A percentile compares a stretch with the other conserved stretches of the same genome.
phyloP scores from a whole-genome alignment of 2,113 vertebrate species.

The Lethenteron camtschaticum region DNA sequence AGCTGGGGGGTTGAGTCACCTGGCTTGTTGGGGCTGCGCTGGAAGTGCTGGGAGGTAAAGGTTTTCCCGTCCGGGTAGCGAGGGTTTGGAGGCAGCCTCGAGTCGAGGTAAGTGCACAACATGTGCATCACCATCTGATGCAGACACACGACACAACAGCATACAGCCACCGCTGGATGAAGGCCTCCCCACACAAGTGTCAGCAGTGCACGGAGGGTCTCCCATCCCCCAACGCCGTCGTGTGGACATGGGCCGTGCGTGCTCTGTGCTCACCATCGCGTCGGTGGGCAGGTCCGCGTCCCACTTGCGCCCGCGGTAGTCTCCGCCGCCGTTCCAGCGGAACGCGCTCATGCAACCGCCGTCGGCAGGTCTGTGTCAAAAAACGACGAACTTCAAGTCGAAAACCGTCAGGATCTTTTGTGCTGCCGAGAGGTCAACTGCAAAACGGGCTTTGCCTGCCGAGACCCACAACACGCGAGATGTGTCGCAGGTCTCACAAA shows the following conservation, averaged over 20 bases:
- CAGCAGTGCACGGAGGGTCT: too few species aligned
- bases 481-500: too few species aligned
- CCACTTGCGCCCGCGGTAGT: conserved; percentile 76
- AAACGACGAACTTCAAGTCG: too few species aligned
- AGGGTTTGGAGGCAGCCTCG: conserved; percentile 70
- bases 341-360: conserved; percentile 95
- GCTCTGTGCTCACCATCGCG: conserved; percentile 39
- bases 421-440: too few species aligned
- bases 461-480: too few species aligned
- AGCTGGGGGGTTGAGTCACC: conserved; percentile 22
- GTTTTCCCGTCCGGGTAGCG: conserved; percentile 89
- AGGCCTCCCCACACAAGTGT: too few species aligned
- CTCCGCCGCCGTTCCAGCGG: conserved; percentile 66
- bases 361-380: conserved; percentile 50
- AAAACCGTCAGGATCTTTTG: too few species aligned
- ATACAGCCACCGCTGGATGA: too few species aligned
- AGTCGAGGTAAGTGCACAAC: conserved; percentile 84
- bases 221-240: too few species aligned
- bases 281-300: conserved; percentile 77
- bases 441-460: too few species aligned
- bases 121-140: conserved; percentile 70
- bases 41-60: conserved; percentile 78
- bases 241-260: neutral
- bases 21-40: conserved; percentile 73
- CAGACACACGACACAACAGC: too few species aligned